Evolutionary conservation across 2,888 invertebrate species (phyloP).

Genomic region (Aphodius granarius): DNA sequence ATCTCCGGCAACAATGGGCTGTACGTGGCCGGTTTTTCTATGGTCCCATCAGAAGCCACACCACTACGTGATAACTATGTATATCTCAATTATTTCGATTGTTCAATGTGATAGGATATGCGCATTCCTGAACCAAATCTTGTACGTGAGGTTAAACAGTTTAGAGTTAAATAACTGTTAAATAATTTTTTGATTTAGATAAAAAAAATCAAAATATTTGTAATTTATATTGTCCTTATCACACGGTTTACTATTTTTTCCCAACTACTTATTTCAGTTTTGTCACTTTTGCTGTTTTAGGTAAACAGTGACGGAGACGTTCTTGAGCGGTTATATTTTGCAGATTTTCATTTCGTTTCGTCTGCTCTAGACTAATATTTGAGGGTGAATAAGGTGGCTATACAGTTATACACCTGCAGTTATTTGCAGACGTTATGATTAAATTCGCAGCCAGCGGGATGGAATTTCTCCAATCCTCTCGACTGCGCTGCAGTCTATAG

Average conservation of each 20-base stretch:
- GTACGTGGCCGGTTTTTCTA: neutral
- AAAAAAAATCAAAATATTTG: no score
- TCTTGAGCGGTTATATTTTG: no score
- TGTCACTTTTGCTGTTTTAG: no score
- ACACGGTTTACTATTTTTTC: no score
- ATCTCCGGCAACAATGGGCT: neutral
- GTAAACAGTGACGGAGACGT: no score
- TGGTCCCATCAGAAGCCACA: neutral
- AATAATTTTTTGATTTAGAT: no score
- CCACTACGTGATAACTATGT: neutral
- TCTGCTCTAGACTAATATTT: neutral
- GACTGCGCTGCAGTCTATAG: neutral
- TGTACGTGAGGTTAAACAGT: no score
- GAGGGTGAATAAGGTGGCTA: conserved; percentile 6
- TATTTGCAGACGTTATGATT: conserved; percentile 11
- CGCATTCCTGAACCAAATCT: neutral
- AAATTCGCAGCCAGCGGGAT: neutral
- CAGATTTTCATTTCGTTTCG: neutral
- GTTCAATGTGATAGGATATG: neutral
- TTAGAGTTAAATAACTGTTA: no score
- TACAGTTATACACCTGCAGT: conserved; percentile 5
- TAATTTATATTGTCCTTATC: no score
- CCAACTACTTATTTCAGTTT: no score
- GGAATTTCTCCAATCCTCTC: neutral
- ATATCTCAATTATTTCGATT: neutral